Evolutionary conservation across 2,888 invertebrate species (phyloP), one percentile per base, ranked within the genome.

Genomic region (Isoperla grammatica): DNA sequence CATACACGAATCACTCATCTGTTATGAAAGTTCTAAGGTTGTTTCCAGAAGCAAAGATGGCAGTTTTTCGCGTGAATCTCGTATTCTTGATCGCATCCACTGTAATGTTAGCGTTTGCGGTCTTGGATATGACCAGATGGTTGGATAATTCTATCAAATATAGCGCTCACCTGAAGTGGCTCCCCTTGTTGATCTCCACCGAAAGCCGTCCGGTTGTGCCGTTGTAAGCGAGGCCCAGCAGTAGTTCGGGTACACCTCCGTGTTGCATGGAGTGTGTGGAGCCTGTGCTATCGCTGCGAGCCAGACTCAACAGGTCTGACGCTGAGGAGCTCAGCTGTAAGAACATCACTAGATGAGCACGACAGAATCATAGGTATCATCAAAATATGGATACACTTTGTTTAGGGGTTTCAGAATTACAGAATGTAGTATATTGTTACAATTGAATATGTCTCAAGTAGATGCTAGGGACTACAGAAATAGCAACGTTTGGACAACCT

Each of bases 191-290:
- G 62, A 93, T 89, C 79, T 96, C 95, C 11, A 93, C 91, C 56
- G 90, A 88, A n/a, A 96, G 80, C 68, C 95, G 84, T 22, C 96
- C 96, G 1, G 96, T 96, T 37, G 89, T 92, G 22, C 95, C 90
- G 72, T 92, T 96, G 72, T 96, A 96, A 68, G 92, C 88, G 66
- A 96, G 79, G 0, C 95, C 95, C 63, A 92, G 76, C 20, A 96
- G 79, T 59, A 96, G 81, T 75, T 96, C 90, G 46, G 95, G 94
- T 53, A 95, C 90, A 20, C 95, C 95, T 9, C 93, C 93, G 66
- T 90, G 85, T 68, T 88, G 85, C 85, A 85, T 85, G 66, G 95
- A 95, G 75, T 93, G 94, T 67, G 93, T 93, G 0, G 95, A 95
- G 29, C 94, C 94, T 5, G 94, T 92, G 67, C 93, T 93, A 75